Evolutionary conservation across 2,888 invertebrate species (phyloP), one percentile per base, ranked within the genome.

Genomic region (Nemoura dubitans): DNA sequence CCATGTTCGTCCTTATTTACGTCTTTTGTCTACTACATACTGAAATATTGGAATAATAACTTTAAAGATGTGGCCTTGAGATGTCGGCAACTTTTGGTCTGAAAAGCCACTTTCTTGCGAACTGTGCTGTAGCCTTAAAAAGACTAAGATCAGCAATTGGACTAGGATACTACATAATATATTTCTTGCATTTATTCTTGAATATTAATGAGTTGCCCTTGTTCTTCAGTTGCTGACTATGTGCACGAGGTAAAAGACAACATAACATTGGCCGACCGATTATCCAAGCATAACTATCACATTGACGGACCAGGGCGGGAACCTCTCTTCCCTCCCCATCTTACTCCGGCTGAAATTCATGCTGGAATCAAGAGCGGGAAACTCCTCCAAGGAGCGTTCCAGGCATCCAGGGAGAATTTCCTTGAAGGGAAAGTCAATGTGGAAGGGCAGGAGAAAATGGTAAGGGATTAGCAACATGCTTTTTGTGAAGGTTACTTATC

Each of bases 321-420:
- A 89, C 95, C 96, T 0, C 90, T 97, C 85, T 98, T 95, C 90
- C 97, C 98, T 0, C 95, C 97, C 27, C 98, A 99, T 91, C 92
- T 97, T 87, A 94, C 96, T 0, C 94, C 96, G 0, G 92, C 93
- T 0, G 95, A 96, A 90, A 93, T 99, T 26, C 96, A 97, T 87
- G 93, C 93, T 0, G 98, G 98, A 0, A 94, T 99, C 80, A 95
- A 96, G 90, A 93, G 93, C 88, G 97, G 97, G 0, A 94, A 93
- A 89, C 92, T 96, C 5, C 91, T 95, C 77, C 98, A 93, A 89
- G 98, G 98, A 0, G 94, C 95, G 0, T 97, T 96, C 90, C 93
- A 95, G 90, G 97, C 98, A 0, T 98, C 98, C 0, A 93, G 97
- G 85, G 98, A 98, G 90, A 99, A 99, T 91, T 99, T 97, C 90